Evolutionary conservation across 2,888 invertebrate species (phyloP).

Genomic region (Dryadula phaetusa): DNA sequence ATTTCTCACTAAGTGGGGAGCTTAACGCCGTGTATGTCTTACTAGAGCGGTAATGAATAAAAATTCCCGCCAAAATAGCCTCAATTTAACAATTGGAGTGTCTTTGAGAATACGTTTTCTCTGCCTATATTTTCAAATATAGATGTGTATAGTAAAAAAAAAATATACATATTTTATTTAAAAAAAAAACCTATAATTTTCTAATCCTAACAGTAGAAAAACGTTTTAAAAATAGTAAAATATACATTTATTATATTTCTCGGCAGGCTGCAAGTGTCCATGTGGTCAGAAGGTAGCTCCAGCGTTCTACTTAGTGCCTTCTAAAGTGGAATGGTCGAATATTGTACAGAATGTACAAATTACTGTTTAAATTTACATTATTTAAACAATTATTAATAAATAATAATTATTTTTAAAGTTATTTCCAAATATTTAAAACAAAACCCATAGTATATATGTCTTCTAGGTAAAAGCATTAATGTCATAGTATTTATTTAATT

Average conservation of each 20-base stretch:
- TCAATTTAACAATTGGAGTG: too few relatives aligned
- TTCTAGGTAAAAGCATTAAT: not conserved
- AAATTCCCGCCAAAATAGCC: too few relatives aligned
- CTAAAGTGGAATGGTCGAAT: slow-evolving; percentile 95
- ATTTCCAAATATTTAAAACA: not conserved
- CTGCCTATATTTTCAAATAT: too few relatives aligned
- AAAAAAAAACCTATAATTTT: too few relatives aligned
- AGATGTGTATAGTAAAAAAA: too few relatives aligned
- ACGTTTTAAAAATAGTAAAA: too few relatives aligned
- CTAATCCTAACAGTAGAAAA: too few relatives aligned
- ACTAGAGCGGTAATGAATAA: too few relatives aligned
- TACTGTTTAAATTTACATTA: slow-evolving; percentile 75
- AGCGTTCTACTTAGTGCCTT: slow-evolving; percentile 95
- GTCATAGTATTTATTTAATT: not conserved
- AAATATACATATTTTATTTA: too few relatives aligned
- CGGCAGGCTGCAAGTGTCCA: slow-evolving; percentile 92
- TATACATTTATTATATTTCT: slow-evolving; percentile 29
- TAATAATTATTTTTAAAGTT: not conserved
- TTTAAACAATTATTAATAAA: not conserved
- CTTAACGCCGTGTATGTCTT: too few relatives aligned
- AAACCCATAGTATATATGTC: not conserved
- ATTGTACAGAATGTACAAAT: slow-evolving; percentile 94
- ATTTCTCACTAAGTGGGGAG: too few relatives aligned
- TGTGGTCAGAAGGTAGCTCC: slow-evolving; percentile 96
- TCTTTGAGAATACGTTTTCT: too few relatives aligned